Evolutionary conservation across 2,797 vertebrate species (phyloP), one percentile per base, ranked within the genome.

Genomic region (Brotogeris chrysoptera): DNA sequence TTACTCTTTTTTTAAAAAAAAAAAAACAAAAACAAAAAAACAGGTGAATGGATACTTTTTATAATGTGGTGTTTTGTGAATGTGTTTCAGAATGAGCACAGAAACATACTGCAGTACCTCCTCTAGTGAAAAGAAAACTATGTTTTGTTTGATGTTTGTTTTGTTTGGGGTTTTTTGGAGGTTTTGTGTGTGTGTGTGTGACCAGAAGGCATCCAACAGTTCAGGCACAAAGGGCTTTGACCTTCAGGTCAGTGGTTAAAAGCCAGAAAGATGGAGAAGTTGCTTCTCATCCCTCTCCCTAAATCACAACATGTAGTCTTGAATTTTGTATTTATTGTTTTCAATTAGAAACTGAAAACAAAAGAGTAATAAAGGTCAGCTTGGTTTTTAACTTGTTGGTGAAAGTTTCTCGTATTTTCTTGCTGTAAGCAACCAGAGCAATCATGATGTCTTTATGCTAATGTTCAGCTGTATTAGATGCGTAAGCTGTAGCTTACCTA

Each of bases 1-100:
- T 60, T 32, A 24, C 30, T 69, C 57, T 36, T 71, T 94, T 86
- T 88, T 78, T 36, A 34, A 89, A 47, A 24, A 25, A 47, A 94
- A n/a, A n/a, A n/a, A n/a, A n/a, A n/a, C n/a, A n/a, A n/a, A n/a
- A n/a, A n/a, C n/a, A n/a, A n/a, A n/a, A n/a, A n/a, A n/a, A n/a
- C n/a, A n/a, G 95, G 70, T 92, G 84, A 91, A 92, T 90, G 82
- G 86, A 81, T 94, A 72, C 49, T 93, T 96, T 92, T 96, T 91
- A 49, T 93, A 79, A 83, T 57, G 46, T 49, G 25, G 30, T 66
- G 80, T 49, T 82, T 53, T 73, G 28, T 81, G 53, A 24, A 36
- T 88, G 16, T 65, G 6, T 71, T 92, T 80, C 65, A 80, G n/a
- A 70, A 53, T 49, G 8, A 81, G 34, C 59, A 68, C 39, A 47